These are phyloP conservation scores for Isurus oxyrinchus DNA, from an alignment of 2,113 vertebrate genomes.

Conservation along the genomic window DNA sequence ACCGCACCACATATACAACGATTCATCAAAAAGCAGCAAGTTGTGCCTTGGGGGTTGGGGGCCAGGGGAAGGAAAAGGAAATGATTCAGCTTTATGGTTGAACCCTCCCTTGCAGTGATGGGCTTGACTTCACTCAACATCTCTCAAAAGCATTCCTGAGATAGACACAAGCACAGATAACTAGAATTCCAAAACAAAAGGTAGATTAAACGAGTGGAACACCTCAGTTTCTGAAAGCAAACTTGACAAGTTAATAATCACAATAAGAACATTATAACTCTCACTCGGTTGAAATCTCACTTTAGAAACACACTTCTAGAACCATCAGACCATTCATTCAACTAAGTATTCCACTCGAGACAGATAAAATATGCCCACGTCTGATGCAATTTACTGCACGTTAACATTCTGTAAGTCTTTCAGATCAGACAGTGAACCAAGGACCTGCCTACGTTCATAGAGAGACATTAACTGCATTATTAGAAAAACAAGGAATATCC, in stretches of 20 bases:
- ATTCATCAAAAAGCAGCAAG: background rate
- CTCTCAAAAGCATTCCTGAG: background rate
- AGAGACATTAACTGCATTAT: background rate
- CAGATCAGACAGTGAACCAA: background rate
- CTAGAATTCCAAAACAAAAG: background rate
- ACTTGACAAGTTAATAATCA: background rate
- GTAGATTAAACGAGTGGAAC: background rate
- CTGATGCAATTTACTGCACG: background rate
- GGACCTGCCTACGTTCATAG: background rate
- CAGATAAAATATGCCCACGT: background rate
- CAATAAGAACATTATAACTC: background rate
- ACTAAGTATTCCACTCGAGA: background rate
- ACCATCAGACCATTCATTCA: background rate
- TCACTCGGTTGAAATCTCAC: background rate
- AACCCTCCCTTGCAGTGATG: background rate
- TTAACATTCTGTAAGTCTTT: background rate
- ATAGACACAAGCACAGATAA: background rate
- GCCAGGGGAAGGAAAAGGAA: too few species aligned
- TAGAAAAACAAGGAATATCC: background rate
- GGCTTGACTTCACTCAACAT: background rate
- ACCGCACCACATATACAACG: background rate
- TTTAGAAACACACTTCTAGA: background rate
- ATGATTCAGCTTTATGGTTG: background rate
- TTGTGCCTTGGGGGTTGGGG: background rate
- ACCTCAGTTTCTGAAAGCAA: background rate